Evolutionary conservation across 1,140 invertebrate species (phyloP), one percentile per base, ranked within the genome.

Genomic region (Saccostrea cuccullata): DNA sequence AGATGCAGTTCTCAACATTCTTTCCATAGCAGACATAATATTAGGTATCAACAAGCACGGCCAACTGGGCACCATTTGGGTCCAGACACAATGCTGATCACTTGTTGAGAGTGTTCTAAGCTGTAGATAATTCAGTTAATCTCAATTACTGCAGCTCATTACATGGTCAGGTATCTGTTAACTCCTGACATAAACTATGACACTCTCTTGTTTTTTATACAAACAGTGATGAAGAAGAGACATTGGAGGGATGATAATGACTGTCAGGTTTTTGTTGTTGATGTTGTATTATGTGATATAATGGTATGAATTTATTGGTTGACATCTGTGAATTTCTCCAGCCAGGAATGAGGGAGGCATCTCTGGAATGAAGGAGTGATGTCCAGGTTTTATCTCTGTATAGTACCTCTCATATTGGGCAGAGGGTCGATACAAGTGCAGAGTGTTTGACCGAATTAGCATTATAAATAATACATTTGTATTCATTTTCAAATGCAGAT

Each of bases 41-140:
- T 20, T 64, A 64, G 4, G 60, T 26, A 77, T 30, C 70, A 77
- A 36, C 26, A 77, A 77, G 30, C 26, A 30, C 15, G 70, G 70
- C 70, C 70, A 77, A 77, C 26, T 77, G 70, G 70, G 70, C 70
- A 77, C 70, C 30, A 77, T 30, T 77, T 77, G 26, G 26, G 13
- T 77, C 70, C 70, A 77, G 70, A 77, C 70, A 77, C 70, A 8
- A 30, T 26, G 70, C 70, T 30, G 70, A 77, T 77, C 26, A 30
- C 26, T 77, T 20, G 20, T 77, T 64, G 58, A 64, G 9, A 36
- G 70, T 77, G 70, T 77, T 77, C 13, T 12, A 6, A 77, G 70
- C 26, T 30, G 70, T 26, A 77, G 26, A 30, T 30, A 15, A 77
- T 77, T 77, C 26, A 77, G 26, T 77, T 73, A 23, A 30, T 73